Evolutionary conservation across 2,888 invertebrate genomes (phyloP).

Genomic region (Aleiodes testaceus): DNA sequence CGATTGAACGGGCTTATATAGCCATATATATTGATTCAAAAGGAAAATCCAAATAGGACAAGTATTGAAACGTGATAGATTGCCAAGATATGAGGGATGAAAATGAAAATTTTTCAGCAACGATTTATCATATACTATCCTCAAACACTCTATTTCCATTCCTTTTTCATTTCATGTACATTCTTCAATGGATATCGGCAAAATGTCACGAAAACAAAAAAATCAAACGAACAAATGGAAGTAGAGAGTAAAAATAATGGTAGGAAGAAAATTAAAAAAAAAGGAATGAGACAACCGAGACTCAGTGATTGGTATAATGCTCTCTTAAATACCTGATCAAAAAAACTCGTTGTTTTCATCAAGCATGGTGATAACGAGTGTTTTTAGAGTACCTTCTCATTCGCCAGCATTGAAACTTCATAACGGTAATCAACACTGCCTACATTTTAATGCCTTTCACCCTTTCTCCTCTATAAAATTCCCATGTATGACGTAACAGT

Average conservation of each 20-base stretch:
- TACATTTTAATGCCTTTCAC: background rate
- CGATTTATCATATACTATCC: conserved; percentile 30
- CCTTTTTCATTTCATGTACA: conserved; percentile 13
- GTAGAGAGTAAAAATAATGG: background rate
- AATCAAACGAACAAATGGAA: background rate
- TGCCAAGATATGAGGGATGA: conserved; percentile 38
- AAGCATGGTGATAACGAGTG: background rate
- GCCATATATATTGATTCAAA: background rate
- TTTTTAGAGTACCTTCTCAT: background rate
- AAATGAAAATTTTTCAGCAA: conserved; percentile 43
- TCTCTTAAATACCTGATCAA: conserved; percentile 14
- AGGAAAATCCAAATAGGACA: conserved; percentile 27
- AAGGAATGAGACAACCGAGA: background rate
- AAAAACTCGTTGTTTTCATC: conserved; percentile 11
- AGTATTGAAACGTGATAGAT: conserved; percentile 38
- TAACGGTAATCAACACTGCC: background rate
- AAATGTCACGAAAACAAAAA: conserved; percentile 1
- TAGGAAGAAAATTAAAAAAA: too few relatives aligned
- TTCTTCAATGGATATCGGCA: conserved; percentile 21
- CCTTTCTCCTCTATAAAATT: too few relatives aligned
- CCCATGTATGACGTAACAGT: too few relatives aligned
- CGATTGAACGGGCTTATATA: background rate
- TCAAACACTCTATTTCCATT: background rate
- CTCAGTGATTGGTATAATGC: conserved; percentile 3
- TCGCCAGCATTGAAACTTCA: background rate